Conservation (phyloP, 2,797 vertebrate species). For the Ispidina picta region DNA sequence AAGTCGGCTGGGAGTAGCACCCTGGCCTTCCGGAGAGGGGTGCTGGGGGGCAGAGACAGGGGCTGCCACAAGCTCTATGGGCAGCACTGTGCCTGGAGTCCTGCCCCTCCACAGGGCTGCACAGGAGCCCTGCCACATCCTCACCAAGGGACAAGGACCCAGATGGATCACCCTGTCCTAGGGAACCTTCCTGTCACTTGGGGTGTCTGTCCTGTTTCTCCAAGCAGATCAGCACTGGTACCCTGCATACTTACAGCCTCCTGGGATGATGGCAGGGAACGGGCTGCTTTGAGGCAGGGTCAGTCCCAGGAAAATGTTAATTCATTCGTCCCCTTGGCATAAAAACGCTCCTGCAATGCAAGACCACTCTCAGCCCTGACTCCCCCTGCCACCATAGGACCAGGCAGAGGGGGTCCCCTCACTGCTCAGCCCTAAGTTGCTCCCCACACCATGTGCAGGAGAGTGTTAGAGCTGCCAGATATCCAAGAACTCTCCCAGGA, state of each 20-base stretch:
- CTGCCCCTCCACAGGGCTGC: not conserved
- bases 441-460: not conserved
- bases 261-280: not conserved
- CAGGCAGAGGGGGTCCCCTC: fast-evolving
- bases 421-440: not conserved
- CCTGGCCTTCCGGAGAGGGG: not conserved
- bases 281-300: not conserved
- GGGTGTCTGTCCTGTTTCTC: not conserved
- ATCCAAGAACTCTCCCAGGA: not conserved
- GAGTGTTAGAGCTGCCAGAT: too few relatives aligned
- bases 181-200: not conserved
- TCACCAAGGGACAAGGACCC: too few relatives aligned
- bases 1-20: not conserved
- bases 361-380: fast-evolving
- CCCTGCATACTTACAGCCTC: not conserved
- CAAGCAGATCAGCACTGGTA: not conserved
- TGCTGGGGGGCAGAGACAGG: not conserved
- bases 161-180: fast-evolving
- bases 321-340: not conserved
- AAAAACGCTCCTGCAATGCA: not conserved
- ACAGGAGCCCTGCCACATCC: not conserved
- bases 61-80: not conserved
- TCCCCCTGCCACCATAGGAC: not conserved
- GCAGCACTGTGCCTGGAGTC: not conserved
- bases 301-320: not conserved